phyloP scores from a whole-genome alignment of 1,140 invertebrate species.

The Zaprionus ornatus region DNA sequence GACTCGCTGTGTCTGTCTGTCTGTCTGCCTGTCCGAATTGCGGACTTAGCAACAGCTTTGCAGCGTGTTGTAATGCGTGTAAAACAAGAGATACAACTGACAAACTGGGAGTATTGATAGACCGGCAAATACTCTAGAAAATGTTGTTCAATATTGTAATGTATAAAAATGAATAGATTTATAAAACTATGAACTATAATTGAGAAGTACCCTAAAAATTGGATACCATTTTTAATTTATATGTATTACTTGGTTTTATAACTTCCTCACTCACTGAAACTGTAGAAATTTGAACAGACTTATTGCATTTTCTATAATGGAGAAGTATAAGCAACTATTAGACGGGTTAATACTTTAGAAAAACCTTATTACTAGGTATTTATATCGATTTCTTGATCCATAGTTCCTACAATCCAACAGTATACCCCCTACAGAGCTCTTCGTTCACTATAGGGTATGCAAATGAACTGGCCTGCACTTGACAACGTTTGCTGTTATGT shows the following conservation, averaged over 20 bases:
- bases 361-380: too few relatives aligned
- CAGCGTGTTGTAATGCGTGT: constrained; percentile 20
- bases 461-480: constrained; percentile 52
- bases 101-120: not conserved
- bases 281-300: too few relatives aligned
- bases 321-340: too few relatives aligned
- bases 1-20: not conserved
- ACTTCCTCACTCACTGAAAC: not conserved
- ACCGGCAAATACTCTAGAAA: not conserved
- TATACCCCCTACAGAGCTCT: not conserved
- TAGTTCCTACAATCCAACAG: not conserved
- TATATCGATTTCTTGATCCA: too few relatives aligned
- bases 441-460: not conserved
- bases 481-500: constrained; percentile 46
- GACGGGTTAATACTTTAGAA: too few relatives aligned
- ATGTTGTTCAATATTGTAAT: not conserved
- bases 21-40: constrained; percentile 1
- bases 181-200: too few relatives aligned
- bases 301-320: too few relatives aligned
- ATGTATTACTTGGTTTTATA: not conserved
- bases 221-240: not conserved
- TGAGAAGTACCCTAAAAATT: not conserved
- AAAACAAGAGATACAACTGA: constrained; percentile 7
- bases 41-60: constrained; percentile 32
- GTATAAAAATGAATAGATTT: not conserved